phyloP scores from a whole-genome alignment of 2,797 vertebrate species.

The Gorsachius magnificus region DNA sequence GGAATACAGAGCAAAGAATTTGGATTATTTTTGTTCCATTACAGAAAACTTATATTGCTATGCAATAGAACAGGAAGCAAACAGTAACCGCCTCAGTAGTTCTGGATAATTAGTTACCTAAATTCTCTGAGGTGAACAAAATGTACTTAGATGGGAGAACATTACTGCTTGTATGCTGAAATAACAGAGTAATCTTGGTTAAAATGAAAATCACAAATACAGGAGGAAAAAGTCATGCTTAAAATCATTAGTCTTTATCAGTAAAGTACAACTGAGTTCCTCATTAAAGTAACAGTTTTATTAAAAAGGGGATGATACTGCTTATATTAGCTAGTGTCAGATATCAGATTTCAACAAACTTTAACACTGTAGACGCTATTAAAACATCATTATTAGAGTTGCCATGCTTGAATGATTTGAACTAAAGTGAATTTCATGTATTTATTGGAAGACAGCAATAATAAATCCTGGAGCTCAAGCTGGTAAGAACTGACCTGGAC shows the following conservation, averaged over 20 bases:
- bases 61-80: constrained; percentile 72
- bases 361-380: constrained; percentile 74
- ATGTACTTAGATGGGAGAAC: constrained; percentile 65
- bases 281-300: constrained; percentile 79
- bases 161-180: constrained; percentile 69
- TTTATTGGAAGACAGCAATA: constrained; percentile 74
- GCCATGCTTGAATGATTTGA: constrained; percentile 76
- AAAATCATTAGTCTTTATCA: constrained; percentile 81
- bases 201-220: constrained; percentile 78
- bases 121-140: constrained; percentile 76
- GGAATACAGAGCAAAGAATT: constrained; percentile 73
- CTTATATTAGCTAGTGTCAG: constrained; percentile 75
- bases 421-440: constrained; percentile 70
- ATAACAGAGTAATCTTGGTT: constrained; percentile 71
- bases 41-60: constrained; percentile 71
- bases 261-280: constrained; percentile 72
- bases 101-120: constrained; percentile 79
- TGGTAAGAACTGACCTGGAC: constrained; percentile 27
- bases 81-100: constrained; percentile 72
- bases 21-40: constrained; percentile 76
- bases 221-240: constrained; percentile 69
- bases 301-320: constrained; percentile 77
- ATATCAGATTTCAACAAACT: constrained; percentile 81
- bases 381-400: constrained; percentile 81
- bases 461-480: constrained; percentile 66